These are phyloP conservation scores for Podarcis lilfordi DNA, from an alignment of 2,797 vertebrate species.

Conservation along the genomic window DNA sequence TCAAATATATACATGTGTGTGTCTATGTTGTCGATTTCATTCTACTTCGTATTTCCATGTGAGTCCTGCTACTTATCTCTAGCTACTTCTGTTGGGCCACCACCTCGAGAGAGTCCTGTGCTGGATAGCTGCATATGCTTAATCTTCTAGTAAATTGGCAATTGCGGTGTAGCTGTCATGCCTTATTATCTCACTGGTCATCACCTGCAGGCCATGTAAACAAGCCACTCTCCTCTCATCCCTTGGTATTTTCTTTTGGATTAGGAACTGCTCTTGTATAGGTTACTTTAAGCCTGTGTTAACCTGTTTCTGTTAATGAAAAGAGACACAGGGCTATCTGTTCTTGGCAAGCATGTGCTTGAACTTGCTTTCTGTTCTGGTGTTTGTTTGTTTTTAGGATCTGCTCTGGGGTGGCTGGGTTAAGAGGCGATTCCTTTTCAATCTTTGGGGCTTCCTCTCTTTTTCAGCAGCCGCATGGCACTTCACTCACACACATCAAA, in stretches of 20 bases:
- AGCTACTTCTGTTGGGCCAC: background rate
- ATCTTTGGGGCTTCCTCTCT: background rate
- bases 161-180: background rate
- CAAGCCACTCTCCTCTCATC: background rate
- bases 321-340: background rate
- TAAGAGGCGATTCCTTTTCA: background rate
- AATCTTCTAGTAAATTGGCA: conserved; percentile 3
- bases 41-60: background rate
- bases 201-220: background rate
- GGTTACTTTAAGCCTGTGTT: background rate
- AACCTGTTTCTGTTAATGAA: background rate
- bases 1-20: background rate
- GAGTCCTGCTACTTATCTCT: too few species aligned
- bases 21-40: background rate
- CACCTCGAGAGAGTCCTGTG: background rate
- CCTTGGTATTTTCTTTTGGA: conserved; percentile 2
- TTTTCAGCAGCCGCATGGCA: background rate
- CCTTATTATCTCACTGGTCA: background rate
- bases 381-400: too few species aligned
- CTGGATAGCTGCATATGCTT: background rate
- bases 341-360: background rate
- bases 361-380: background rate
- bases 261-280: conserved; percentile 6
- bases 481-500: background rate
- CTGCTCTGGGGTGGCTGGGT: background rate